A percentile compares a stretch with the other conserved stretches of the same genome.
These are phyloP conservation scores for Eupithecia insigniata DNA, from an alignment of 2,888 invertebrate genomes.

Conservation along the genomic window DNA sequence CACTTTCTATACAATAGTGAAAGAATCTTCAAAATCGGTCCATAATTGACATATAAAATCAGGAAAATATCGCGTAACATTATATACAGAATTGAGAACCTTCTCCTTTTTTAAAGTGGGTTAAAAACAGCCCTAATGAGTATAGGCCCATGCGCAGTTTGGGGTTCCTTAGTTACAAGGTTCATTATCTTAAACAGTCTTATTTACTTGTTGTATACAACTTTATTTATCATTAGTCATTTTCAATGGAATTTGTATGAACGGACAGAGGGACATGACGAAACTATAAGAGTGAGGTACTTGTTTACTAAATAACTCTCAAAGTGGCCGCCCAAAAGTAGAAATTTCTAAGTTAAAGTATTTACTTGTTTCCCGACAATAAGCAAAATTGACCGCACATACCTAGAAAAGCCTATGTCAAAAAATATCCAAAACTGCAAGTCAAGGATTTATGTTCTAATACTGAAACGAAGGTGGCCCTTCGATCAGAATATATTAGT, in stretches of 20 bases:
- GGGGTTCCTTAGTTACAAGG: no score
- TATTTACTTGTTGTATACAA: background rate
- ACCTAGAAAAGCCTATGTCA: background rate
- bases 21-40: no score
- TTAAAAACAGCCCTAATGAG: no score
- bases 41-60: no score
- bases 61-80: no score
- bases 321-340: background rate
- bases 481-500: slow-evolving; percentile 39
- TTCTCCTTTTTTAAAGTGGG: no score
- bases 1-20: no score
- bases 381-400: background rate
- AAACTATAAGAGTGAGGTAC: no score
- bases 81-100: no score
- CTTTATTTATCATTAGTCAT: background rate
- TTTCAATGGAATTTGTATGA: background rate
- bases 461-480: background rate
- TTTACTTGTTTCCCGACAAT: background rate
- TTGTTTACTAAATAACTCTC: background rate
- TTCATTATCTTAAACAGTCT: no score
- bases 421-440: background rate
- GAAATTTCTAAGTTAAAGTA: background rate
- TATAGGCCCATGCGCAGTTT: no score
- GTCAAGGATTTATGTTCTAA: slow-evolving; percentile 4
- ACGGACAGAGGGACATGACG: background rate